These are phyloP conservation scores for Bruchidius siliquastri DNA, from an alignment of 2,888 invertebrate genomes.

Conservation along the genomic window DNA sequence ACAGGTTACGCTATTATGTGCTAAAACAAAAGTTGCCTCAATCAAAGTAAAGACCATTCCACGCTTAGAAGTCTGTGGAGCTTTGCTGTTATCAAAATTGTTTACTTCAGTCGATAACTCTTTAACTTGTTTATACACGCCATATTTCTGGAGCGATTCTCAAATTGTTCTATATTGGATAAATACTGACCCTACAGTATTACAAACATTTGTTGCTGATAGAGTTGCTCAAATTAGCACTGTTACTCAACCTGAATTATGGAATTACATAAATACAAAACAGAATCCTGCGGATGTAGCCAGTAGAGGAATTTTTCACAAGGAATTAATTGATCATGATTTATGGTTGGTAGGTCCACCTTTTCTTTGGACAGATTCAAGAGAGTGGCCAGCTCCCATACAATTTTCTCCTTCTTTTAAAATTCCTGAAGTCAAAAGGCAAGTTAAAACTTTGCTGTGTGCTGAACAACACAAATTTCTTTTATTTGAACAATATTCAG, in stretches of 20 bases:
- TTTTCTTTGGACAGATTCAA: too few relatives aligned
- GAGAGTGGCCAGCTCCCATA: too few relatives aligned
- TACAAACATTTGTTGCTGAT: conserved; percentile 29
- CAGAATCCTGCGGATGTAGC: conserved; percentile 32
- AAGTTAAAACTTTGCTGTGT: too few relatives aligned
- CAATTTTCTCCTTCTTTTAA: too few relatives aligned
- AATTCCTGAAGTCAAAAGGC: too few relatives aligned
- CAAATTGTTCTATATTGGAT: conserved; percentile 20
- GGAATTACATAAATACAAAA: too few relatives aligned
- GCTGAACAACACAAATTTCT: too few relatives aligned
- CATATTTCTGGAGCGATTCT: conserved; percentile 24
- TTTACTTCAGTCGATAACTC: too few relatives aligned
- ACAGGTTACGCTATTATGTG: conserved; percentile 10
- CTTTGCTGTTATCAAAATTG: neutral
- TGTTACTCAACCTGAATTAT: neutral
- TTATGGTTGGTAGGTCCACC: too few relatives aligned
- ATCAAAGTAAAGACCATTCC: conserved; percentile 17
- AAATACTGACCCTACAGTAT: conserved; percentile 13
- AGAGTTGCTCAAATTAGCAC: conserved; percentile 31
- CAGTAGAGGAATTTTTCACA: too few relatives aligned
- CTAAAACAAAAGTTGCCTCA: conserved; percentile 15
- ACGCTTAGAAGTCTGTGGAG: conserved; percentile 14
- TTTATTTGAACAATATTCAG: too few relatives aligned
- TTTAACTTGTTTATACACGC: neutral
- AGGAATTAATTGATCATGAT: too few relatives aligned